A percentile compares a stretch with the other conserved stretches of the same genome.
Evolutionary conservation across 2,113 vertebrate species (phyloP).

Genomic region (Mustelus asterias): DNA sequence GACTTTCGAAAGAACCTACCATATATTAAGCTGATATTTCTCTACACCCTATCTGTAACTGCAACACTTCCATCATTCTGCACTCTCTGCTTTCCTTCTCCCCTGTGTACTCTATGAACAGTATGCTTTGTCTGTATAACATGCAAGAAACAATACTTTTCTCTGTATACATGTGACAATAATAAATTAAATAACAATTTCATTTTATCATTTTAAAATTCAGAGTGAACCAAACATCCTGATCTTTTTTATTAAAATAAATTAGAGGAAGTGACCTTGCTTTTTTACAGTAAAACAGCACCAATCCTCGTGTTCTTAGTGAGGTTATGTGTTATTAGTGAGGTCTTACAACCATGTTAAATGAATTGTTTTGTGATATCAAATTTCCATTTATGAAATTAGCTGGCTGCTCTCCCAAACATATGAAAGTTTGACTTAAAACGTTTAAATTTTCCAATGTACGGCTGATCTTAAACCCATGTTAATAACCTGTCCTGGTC

Average conservation of each 20-base stretch:
- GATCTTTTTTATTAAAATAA: background rate
- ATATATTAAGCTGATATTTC: too few relatives aligned
- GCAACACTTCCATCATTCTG: too few relatives aligned
- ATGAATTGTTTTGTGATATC: background rate
- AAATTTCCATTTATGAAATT: background rate
- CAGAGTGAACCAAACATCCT: background rate
- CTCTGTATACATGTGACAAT: too few relatives aligned
- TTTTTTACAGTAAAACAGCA: background rate
- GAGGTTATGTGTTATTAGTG: background rate
- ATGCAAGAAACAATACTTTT: too few relatives aligned
- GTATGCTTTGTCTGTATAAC: too few relatives aligned
- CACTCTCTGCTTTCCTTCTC: too few relatives aligned
- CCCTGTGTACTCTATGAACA: too few relatives aligned
- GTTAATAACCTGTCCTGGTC: too few relatives aligned
- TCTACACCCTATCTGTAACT: too few relatives aligned
- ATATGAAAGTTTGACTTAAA: background rate
- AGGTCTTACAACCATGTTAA: background rate
- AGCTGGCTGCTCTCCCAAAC: background rate
- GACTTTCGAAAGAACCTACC: too few relatives aligned
- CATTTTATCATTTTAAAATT: background rate
- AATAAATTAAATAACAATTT: too few relatives aligned
- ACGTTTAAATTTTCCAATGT: background rate
- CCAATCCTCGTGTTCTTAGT: background rate
- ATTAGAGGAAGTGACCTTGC: background rate
- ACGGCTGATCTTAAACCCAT: background rate